Evolutionary conservation across 2,797 vertebrate genomes (phyloP).

Genomic region (Parauchenoglanis punctatus): DNA sequence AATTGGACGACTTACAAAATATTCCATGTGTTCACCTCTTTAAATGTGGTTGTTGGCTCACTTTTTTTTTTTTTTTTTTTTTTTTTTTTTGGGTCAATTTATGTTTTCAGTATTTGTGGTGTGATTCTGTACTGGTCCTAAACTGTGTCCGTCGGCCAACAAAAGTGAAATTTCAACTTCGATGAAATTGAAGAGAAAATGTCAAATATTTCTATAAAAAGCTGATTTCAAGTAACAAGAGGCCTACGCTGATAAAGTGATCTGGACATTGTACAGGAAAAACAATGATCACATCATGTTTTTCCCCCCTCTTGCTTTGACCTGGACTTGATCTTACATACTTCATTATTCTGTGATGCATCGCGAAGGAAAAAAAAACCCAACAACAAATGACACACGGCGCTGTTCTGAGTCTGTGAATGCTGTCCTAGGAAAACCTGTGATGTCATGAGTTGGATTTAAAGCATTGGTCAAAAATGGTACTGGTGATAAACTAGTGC

Average conservation of each 20-base stretch:
- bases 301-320: neutral
- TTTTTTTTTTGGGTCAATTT: neutral
- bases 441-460: neutral
- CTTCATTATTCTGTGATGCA: neutral
- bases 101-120: neutral
- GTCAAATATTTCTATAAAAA: neutral
- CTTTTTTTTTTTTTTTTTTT: neutral
- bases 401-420: conserved; percentile 15
- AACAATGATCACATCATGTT: neutral
- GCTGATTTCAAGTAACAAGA: neutral
- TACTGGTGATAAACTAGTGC: neutral
- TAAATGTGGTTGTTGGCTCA: neutral
- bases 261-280: conserved; percentile 1
- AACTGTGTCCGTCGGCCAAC: neutral
- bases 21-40: neutral
- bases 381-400: neutral
- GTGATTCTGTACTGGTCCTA: neutral
- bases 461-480: conserved; percentile 16
- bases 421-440: neutral
- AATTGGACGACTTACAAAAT: neutral
- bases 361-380: neutral
- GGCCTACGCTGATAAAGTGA: neutral
- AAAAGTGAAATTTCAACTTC: neutral
- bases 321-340: neutral
- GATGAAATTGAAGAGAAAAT: neutral